Percentiles rank a stretch among this genome's conserved stretches.
Conservation (phyloP, 1,140 invertebrate species). For the Trichonephila clavipes region DNA sequence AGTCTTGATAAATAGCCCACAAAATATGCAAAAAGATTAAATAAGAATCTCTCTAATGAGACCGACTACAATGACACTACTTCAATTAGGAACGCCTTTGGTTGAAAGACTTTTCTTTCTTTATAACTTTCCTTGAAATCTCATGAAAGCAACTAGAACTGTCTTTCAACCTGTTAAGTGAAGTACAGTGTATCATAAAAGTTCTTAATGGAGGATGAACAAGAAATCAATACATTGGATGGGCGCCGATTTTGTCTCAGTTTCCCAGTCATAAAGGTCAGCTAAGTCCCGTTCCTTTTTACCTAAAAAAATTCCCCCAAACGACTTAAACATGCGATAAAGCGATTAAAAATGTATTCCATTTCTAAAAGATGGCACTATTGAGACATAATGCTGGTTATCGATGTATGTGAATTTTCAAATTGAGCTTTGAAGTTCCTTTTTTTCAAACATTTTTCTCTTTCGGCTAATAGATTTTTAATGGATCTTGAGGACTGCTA, state of each 20-base stretch:
- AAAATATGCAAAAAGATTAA: conserved; percentile 60
- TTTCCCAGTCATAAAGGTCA: conserved; percentile 40
- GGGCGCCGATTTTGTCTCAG: conserved; percentile 52
- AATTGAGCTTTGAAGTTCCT: conserved; percentile 20
- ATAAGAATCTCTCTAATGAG: conserved; percentile 49
- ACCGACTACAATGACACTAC: conserved; percentile 56
- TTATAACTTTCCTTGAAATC: conserved; percentile 53
- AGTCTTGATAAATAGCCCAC: conserved; percentile 55
- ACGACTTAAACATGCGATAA: conserved; percentile 37
- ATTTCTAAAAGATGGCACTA: conserved; percentile 43
- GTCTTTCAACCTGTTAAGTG: conserved; percentile 68
- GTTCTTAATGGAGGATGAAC: conserved; percentile 65
- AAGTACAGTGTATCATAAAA: conserved; percentile 71
- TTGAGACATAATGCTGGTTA: conserved; percentile 35
- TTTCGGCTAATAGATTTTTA: conserved; percentile 49
- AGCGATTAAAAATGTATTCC: conserved; percentile 60
- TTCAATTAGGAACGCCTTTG: conserved; percentile 60
- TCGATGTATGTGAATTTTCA: not conserved
- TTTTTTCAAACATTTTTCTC: not conserved
- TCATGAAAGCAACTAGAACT: conserved; percentile 58
- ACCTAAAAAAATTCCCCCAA: conserved; percentile 37
- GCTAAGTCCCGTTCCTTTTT: conserved; percentile 8
- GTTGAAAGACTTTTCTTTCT: conserved; percentile 43
- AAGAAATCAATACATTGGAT: conserved; percentile 63
- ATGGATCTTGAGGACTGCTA: conserved; percentile 8